A percentile compares a stretch with the other conserved stretches of the same genome.
phyloP scores from a whole-genome alignment of 2,888 invertebrate species.

The Andrena marginata region DNA sequence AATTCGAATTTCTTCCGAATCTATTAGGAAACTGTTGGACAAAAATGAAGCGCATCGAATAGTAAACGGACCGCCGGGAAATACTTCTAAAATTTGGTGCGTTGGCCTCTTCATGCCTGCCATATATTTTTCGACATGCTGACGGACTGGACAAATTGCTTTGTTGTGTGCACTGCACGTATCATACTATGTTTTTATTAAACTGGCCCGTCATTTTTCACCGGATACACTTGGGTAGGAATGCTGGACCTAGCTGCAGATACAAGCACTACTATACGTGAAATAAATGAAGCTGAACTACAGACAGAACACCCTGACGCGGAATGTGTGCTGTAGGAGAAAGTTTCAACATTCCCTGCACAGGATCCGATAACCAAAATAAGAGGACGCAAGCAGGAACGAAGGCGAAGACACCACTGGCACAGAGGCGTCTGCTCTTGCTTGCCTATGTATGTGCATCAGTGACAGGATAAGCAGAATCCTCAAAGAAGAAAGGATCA shows the following conservation, averaged over 20 bases:
- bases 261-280: neutral
- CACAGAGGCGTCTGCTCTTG: too few species aligned
- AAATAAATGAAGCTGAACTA: neutral
- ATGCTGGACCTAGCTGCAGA: neutral
- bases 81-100: constrained; percentile 19
- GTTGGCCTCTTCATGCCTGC: constrained; percentile 13
- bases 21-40: constrained; percentile 1
- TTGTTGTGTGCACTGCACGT: constrained; percentile 6
- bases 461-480: neutral
- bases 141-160: constrained; percentile 13
- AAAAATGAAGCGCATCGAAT: neutral
- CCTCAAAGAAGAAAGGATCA: neutral
- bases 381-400: neutral
- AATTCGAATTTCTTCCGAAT: constrained; percentile 24
- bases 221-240: constrained; percentile 1
- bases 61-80: neutral
- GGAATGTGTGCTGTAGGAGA: neutral
- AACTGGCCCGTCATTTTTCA: constrained; percentile 35
- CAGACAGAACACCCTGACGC: neutral
- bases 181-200: constrained; percentile 33
- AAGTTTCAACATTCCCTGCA: neutral
- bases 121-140: constrained; percentile 28
- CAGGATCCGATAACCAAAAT: neutral
- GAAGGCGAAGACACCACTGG: neutral
- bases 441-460: neutral